Base-by-base conservation (phyloP, 2,797 vertebrate species). In the Sebastes nivosus region DNA sequence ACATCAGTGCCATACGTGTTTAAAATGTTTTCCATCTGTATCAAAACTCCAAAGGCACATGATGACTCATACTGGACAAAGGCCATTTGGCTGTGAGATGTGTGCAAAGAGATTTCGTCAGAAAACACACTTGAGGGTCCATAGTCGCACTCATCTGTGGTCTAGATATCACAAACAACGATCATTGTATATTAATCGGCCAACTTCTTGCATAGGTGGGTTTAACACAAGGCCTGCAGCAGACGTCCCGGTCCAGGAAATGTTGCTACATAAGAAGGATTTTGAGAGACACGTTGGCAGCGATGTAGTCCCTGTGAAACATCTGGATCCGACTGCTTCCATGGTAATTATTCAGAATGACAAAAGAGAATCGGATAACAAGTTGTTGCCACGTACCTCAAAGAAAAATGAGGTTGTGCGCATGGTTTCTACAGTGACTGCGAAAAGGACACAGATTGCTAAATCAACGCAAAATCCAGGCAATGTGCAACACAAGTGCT, bases 401-500 rank as follows among this genome's bases (percentile, higher is more conserved):
- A 58, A 76, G 36, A 54, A 34, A 38, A 72, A 66, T 12, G 42
- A 67, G 61, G 46, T 52, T 55, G 24, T 42, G 13, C 36, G 4
- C 55, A 67, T 25, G 12, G 60, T 72, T 67, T 61, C 75, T 27
- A 46, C 54, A 52, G 66, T 63, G 77, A 77, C 32, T 52, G 50
- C 42, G 6, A 52, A 69, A 69, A 67, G 60, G 38, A 71, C 30
- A 14, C 50, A 32, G 22, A 3, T 18, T 4, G 5, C 22, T 36
- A 67, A 68, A 54, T n/a, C 75, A 36, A 34, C 11, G 30, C 46
- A 61, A 25, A 68, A 65, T 68, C 27, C 55, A 32, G 36, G 54
- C 18, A 66, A 57, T 1, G 18, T 76, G 34, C 78, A 89, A 57
- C 95, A 96, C 86, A 93, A 93, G 27, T 97, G 95, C 84, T 93